Evolutionary conservation across 1,140 invertebrate genomes (phyloP).

Genomic region (Dendrolimus kikuchii): DNA sequence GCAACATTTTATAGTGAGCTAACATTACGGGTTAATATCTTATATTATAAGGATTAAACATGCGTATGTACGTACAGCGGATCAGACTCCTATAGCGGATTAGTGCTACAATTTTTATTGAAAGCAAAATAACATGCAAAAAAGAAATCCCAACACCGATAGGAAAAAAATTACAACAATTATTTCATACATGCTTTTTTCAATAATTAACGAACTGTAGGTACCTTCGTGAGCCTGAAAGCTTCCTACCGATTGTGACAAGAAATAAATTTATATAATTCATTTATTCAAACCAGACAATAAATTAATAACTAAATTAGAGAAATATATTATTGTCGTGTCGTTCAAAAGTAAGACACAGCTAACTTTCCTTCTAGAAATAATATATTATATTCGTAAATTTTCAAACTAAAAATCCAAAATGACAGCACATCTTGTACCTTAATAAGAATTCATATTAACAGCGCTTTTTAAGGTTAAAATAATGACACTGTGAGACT

Average conservation of each 20-base stretch:
- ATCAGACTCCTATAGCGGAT: neutral
- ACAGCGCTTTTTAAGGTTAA: no score
- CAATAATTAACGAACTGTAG: neutral
- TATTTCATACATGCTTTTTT: conserved; percentile 58
- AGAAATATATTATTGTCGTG: conserved; percentile 5
- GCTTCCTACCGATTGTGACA: conserved; percentile 65
- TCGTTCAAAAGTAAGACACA: no score
- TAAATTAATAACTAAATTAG: conserved; percentile 19
- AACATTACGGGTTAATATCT: no score
- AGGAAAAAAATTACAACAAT: conserved; percentile 18
- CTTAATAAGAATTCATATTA: no score
- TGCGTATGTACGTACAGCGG: neutral
- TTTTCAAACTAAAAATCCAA: no score
- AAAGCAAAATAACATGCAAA: conserved; percentile 21
- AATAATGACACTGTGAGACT: no score
- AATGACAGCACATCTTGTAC: no score
- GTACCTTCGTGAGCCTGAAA: conserved; percentile 40
- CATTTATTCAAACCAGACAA: conserved; percentile 41
- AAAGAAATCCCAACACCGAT: conserved; percentile 32
- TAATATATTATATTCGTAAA: no score
- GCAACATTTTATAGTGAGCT: no score
- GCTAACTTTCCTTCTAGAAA: no score
- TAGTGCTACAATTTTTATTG: neutral
- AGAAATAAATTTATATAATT: conserved; percentile 22
- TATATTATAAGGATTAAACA: neutral